Base-by-base conservation (phyloP, 2,888 invertebrate genomes). In the Byasa hedistus region DNA sequence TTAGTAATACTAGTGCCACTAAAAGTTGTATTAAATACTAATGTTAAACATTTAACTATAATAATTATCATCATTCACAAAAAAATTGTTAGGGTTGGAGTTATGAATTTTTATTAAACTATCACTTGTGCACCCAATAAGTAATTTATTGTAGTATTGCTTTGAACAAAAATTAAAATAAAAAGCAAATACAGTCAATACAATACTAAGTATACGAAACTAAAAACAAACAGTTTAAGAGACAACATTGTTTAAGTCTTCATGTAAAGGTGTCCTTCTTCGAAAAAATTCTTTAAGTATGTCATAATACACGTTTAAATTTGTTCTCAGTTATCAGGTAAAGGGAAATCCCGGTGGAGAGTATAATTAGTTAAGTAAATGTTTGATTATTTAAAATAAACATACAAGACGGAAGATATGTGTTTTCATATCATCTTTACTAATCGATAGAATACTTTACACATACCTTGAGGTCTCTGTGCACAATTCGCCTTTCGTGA, bases 401-500 rank as follows among this genome's bases (percentile, higher is more conserved):
- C 5, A 21, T n/a, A 22, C 15, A 17, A 17, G 15, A 44, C 44
- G 19, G 44, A 17, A 44, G 17, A 44, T 44, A 17, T 4, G 4
- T 3, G 3, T 19, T 1, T 4, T 44, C 19, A 44, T 44, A 15
- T 4, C 44, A 17, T 44, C 4, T 44, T 44, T 52, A 7, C 8
- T 52, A 1, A n/a, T 52, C 19, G 17, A 44, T 19, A 44, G 17
- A 32, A 19, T 44, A 44, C 17, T 44, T 2, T n/a, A 17, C 22
- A 63, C 79, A 80, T 83, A 95, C 95, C 94, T 99, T 99, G 82
- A 99, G 95, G 93, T 99, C 99, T 83, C 99, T 94, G 91, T 99
- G 99, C 64, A 99, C 98, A 79, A 99, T 96, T 79, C 96, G 95
- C 80, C 96, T 94, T 76, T 96, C 96, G 86, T 99, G 99, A 83